phyloP scores from a whole-genome alignment of 2,888 invertebrate genomes.

The Caenorhabditis sp. region DNA sequence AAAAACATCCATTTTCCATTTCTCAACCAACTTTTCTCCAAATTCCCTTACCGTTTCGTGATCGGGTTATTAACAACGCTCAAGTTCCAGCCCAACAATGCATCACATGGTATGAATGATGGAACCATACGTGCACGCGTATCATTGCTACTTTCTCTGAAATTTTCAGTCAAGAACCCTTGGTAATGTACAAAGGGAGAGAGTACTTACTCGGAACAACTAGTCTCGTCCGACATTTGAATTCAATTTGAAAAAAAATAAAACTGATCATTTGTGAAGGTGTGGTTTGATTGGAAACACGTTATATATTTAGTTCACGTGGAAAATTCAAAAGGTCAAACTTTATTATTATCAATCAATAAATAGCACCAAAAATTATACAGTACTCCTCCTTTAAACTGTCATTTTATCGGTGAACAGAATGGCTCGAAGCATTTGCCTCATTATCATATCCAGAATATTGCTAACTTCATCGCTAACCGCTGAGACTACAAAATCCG shows the following conservation, averaged over 20 bases:
- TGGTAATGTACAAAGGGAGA: too few relatives aligned
- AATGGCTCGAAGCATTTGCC: conserved; percentile 49
- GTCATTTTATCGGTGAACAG: conserved; percentile 54
- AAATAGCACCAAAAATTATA: background rate
- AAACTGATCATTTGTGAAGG: background rate
- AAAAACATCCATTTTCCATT: background rate
- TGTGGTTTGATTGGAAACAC: background rate
- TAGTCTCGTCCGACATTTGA: too few relatives aligned
- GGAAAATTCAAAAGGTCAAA: background rate
- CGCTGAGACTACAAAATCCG: conserved; percentile 19
- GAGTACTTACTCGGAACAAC: too few relatives aligned
- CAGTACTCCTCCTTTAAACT: conserved; percentile 15
- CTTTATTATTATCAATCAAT: background rate
- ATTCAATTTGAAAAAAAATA: too few relatives aligned
- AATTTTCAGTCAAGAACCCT: too few relatives aligned
- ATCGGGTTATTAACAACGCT: conserved; percentile 9
- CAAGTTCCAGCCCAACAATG: conserved; percentile 31
- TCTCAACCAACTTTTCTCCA: too few relatives aligned
- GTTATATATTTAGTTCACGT: background rate
- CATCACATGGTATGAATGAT: conserved; percentile 18
- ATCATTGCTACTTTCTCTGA: background rate
- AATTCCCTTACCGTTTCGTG: conserved; percentile 7
- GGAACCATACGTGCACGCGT: conserved; percentile 7
- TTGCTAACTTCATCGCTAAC: conserved; percentile 46
- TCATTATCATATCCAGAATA: conserved; percentile 46